Conservation (phyloP, 2,113 vertebrate species). For the Mus musculus region GRCm39 chr1:164183501-164184000, state of each 20-base stretch:
- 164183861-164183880: background rate
- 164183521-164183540: background rate
- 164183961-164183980: background rate
- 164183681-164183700: too few relatives aligned
- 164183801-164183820: background rate
- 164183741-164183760: too few relatives aligned
- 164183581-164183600: background rate
- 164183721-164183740: too few relatives aligned
- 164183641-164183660: too few relatives aligned
- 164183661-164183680: too few relatives aligned
- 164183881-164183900: background rate
- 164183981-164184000: background rate
- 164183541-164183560: slow-evolving; percentile 19
- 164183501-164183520: background rate
- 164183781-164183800: background rate
- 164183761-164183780: too few relatives aligned
- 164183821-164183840: slow-evolving; percentile 27
- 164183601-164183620: background rate
- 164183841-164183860: background rate
- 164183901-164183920: background rate
- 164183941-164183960: background rate
- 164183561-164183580: background rate
- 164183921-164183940: background rate
- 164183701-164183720: too few relatives aligned
- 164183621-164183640: background rate